These are phyloP conservation scores for Perccottus glenii DNA, from an alignment of 2,113 vertebrate species.

Conservation along the genomic window DNA sequence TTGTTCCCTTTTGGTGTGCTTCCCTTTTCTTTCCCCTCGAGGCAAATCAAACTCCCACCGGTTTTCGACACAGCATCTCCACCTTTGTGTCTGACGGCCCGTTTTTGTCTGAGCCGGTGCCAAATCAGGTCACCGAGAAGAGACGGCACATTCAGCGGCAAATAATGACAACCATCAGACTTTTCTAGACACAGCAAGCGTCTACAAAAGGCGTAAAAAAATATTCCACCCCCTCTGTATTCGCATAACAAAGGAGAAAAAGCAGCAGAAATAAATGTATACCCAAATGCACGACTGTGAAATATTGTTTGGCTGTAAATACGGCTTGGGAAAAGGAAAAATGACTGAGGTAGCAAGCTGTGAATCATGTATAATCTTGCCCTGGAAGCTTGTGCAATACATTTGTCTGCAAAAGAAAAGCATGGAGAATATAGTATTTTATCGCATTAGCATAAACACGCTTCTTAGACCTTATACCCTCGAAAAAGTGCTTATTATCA, in stretches of 20 bases:
- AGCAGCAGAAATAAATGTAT: constrained; percentile 57
- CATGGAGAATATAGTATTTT: constrained; percentile 28
- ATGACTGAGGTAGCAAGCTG: constrained; percentile 46
- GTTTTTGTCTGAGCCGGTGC: constrained; percentile 45
- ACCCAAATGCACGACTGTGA: constrained; percentile 62
- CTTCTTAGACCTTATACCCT: constrained; percentile 6
- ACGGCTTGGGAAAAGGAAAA: constrained; percentile 29
- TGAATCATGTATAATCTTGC: constrained; percentile 55
- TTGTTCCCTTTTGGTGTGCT: constrained; percentile 13
- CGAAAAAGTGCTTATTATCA: constrained; percentile 32
- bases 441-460: constrained; percentile 34
- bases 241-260: constrained; percentile 41
- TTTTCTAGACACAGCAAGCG: constrained; percentile 14
- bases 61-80: constrained; percentile 31
- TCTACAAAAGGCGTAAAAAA: constrained; percentile 29
- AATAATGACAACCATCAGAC: constrained; percentile 46
- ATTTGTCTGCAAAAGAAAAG: constrained; percentile 23
- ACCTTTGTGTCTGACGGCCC: constrained; percentile 40
- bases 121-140: constrained; percentile 53
- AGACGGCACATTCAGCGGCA: constrained; percentile 33
- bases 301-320: constrained; percentile 58
- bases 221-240: constrained; percentile 62
- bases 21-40: constrained; percentile 5
- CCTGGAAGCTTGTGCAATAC: background rate
- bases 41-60: constrained; percentile 64